Conservation (phyloP, 2,113 vertebrate genomes). For the Nannospalax galili region DNA sequence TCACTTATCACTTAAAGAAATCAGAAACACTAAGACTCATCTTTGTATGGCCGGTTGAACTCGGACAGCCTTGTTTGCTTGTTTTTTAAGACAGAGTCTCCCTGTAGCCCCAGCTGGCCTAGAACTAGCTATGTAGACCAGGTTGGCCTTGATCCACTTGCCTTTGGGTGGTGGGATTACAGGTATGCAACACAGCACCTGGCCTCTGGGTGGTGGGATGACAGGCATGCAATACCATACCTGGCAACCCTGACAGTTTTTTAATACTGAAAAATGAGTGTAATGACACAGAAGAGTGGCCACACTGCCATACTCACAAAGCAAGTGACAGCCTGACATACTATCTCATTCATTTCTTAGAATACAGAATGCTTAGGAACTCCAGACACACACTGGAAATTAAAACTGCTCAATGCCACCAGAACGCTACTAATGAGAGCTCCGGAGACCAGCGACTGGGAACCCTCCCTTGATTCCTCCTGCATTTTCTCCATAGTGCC, state of each 20-base stretch:
- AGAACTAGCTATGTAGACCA: too few species aligned
- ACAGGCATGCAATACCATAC: too few species aligned
- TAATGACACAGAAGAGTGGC: background rate
- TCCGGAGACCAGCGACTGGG: background rate
- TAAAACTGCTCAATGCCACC: background rate
- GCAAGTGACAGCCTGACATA: background rate
- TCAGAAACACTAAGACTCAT: background rate
- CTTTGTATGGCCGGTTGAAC: background rate
- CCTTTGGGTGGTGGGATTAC: too few species aligned
- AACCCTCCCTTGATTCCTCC: background rate
- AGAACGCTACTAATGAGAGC: background rate
- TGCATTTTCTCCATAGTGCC: conserved; percentile 2
- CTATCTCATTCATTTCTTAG: conserved; percentile 43
- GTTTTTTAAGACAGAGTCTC: too few species aligned
- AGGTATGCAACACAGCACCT: too few species aligned
- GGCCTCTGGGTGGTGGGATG: too few species aligned
- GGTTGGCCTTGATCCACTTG: too few species aligned
- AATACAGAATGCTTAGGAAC: background rate
- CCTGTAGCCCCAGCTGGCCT: too few species aligned
- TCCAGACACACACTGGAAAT: background rate
- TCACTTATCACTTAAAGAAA: background rate
- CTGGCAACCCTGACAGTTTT: background rate
- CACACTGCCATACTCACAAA: conserved; percentile 13
- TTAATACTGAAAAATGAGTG: background rate
- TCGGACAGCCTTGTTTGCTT: background rate